Base-by-base conservation (phyloP, 2,113 vertebrate species). In the Corythornis madagascariensis region DNA sequence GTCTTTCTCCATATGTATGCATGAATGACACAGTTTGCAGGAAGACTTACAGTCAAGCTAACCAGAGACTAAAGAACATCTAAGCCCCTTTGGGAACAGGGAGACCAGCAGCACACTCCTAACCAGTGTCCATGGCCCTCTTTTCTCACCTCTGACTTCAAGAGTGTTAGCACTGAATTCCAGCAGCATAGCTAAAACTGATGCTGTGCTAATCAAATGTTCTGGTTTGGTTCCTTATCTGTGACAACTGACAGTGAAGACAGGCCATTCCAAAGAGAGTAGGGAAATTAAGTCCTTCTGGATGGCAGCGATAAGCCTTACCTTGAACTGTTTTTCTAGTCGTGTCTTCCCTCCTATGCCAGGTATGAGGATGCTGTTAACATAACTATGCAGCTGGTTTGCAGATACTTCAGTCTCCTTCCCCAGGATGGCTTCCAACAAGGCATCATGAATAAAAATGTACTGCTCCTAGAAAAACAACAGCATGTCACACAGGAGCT, bases 301-400 rank as follows among this genome's bases (percentile, higher is more conserved):
- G 45, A 83, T 84, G 73, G 72, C 78, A 48, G 38, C 0, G 55
- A n/a, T 63, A 66, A 83, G 31, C 9, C 80, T 94, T 95, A 99
- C 99, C 98, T 99, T 99, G 95, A 99, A 99, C 90, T 99, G 99
- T 78, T 99, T 99, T 88, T 99, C 99, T 57, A 99, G 97, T 40
- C 97, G 97, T 15, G 98, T 99, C 95, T 98, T 98, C 56, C 98
- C 97, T 63, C 98, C 98, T 52, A 98, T 97, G 63, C 98, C 98
- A 10, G 98, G 98, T 82, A 98, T 98, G 66, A 99, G 98, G 96
- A 99, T 99, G 96, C 96, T 98, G 95, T 98, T 99, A 59, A 98
- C 98, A 22, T 99, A 99, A 96, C 98, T 98, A 63, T 99, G 98
- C 79, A 99, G 97, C 97, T 99, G 98, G 92, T 74, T 97, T 65